These are phyloP conservation scores for Musca domestica DNA, from an alignment of 1,140 invertebrate species.

Conservation along the genomic window DNA sequence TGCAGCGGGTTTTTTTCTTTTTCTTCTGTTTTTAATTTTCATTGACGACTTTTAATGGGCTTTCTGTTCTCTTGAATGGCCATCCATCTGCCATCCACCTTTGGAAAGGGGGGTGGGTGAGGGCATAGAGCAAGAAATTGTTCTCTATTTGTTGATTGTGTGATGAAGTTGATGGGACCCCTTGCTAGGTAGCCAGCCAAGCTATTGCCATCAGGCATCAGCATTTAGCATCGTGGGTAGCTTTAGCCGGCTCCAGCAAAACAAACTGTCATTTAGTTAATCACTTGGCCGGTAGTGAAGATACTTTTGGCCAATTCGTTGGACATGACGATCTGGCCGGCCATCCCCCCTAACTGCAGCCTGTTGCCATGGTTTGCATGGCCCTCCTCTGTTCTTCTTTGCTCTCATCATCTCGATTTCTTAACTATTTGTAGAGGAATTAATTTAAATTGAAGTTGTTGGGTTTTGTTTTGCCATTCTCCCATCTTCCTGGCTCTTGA, in stretches of 20 bases:
- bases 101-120: background rate
- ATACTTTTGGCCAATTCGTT: too few relatives aligned
- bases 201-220: too few relatives aligned
- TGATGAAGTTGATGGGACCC: background rate
- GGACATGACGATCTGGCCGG: background rate
- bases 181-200: too few relatives aligned
- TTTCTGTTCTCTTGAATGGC: too few relatives aligned
- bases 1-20: too few relatives aligned
- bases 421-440: constrained; percentile 19
- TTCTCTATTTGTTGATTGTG: background rate
- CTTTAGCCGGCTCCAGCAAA: background rate
- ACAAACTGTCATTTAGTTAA: constrained; percentile 21
- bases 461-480: too few relatives aligned
- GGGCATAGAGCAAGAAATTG: background rate
- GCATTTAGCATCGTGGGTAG: background rate
- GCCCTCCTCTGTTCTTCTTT: background rate
- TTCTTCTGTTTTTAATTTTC: too few relatives aligned
- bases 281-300: background rate
- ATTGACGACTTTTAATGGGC: too few relatives aligned
- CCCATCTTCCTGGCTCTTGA: too few relatives aligned
- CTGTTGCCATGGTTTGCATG: background rate
- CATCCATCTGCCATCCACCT: too few relatives aligned
- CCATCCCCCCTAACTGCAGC: too few relatives aligned
- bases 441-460: constrained; percentile 19
- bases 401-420: background rate